Conservation (phyloP, 2,113 vertebrate genomes). For the Puntigrus tetrazona region DNA sequence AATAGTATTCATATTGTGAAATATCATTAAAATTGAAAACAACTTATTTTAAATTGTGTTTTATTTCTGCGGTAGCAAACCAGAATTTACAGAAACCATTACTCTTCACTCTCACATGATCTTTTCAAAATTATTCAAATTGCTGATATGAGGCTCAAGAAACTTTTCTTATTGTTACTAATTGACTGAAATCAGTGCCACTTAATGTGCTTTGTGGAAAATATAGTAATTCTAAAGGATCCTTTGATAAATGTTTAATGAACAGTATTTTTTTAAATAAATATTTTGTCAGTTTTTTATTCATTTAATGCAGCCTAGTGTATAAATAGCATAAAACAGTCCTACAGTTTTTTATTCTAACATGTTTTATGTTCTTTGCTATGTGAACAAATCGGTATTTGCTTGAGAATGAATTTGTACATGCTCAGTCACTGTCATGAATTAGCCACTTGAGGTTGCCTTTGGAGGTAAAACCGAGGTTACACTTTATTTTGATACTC, state of each 20-base stretch:
- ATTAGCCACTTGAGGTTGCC: not conserved
- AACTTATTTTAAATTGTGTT: not conserved
- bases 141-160: not conserved
- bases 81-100: not conserved
- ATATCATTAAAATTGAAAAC: not conserved
- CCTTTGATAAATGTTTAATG: not conserved
- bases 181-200: not conserved
- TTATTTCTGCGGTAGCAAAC: not conserved
- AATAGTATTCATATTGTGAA: not conserved
- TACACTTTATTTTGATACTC: too few relatives aligned
- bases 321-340: not conserved
- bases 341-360: not conserved
- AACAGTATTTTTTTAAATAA: not conserved
- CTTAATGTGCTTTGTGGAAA: not conserved
- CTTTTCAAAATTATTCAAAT: not conserved
- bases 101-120: not conserved
- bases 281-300: not conserved
- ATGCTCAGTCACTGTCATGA: not conserved
- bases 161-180: not conserved
- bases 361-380: not conserved
- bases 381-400: not conserved
- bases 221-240: not conserved
- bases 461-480: not conserved
- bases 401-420: not conserved
- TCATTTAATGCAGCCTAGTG: not conserved